Base-by-base conservation (phyloP, 1,140 invertebrate species). In the Monochamus saltuarius region DNA sequence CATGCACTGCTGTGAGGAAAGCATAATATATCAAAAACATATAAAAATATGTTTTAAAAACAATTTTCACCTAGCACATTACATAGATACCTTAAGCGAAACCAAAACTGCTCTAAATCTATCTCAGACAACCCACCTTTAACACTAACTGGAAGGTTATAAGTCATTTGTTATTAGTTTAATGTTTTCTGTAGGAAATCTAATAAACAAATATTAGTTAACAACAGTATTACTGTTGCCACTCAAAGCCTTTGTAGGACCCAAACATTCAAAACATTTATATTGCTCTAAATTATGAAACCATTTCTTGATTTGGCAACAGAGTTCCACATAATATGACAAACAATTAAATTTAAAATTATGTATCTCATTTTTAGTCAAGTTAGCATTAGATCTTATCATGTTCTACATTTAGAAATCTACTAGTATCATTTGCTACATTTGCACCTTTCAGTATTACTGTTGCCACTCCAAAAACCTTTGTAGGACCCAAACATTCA, bases 101-200 rank as follows among this genome's bases (percentile, higher is more conserved):
- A 19, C 47, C 47, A 50, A 50, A 50, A 50, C 35, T 50, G 19
- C 35, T 19, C 13, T n/a, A 50, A 50, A 11, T 50, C 47, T 50
- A n/a, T n/a, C n/a, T n/a, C n/a, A n/a, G n/a, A n/a, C n/a, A n/a
- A n/a, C n/a, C n/a, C n/a, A n/a, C n/a, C n/a, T n/a, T n/a, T n/a
- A n/a, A n/a, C n/a, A n/a, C n/a, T n/a, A n/a, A n/a, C n/a, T n/a
- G n/a, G n/a, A n/a, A n/a, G n/a, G n/a, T n/a, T n/a, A n/a, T n/a
- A n/a, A n/a, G n/a, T n/a, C n/a, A n/a, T n/a, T n/a, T n/a, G n/a
- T n/a, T n/a, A n/a, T n/a, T 50, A 11, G 35, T 50, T 50, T 50
- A 29, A n/a, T 34, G 11, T 47, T 47, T 47, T 14, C 11, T 29
- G 10, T 11, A 8, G 47, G 22, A 9, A 36, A 9, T 13, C 22